phyloP scores from a whole-genome alignment of 2,113 vertebrate genomes.

The Callospermophilus lateralis region DNA sequence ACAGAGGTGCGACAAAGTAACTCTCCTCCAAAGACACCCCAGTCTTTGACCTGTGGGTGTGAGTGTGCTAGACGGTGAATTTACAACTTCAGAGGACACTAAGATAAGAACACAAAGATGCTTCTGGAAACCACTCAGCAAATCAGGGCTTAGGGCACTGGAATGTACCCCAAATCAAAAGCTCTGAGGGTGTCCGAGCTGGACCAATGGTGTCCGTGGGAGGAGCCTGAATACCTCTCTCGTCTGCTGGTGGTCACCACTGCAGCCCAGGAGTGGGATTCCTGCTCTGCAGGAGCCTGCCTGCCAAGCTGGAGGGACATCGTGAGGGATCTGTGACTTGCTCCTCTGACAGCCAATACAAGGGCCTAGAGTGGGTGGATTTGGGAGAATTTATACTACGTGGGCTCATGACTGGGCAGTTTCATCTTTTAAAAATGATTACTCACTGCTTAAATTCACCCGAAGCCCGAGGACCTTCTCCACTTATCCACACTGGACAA shows the following conservation, averaged over 20 bases:
- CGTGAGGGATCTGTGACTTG: background rate
- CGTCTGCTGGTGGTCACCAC: background rate
- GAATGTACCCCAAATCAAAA: background rate
- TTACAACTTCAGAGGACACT: background rate
- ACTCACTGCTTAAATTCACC: background rate
- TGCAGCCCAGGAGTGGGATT: background rate
- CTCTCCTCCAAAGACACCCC: background rate
- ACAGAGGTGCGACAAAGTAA: background rate
- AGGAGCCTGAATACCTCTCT: background rate
- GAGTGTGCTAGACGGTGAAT: background rate
- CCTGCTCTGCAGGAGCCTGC: background rate
- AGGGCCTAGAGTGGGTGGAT: background rate
- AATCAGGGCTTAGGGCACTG: background rate
- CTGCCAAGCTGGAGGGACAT: background rate
- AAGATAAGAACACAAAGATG: constrained; percentile 54
- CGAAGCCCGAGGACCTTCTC: background rate
- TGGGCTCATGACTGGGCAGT: background rate
- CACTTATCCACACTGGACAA: background rate
- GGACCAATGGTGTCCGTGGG: background rate
- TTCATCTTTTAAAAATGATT: background rate
- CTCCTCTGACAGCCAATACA: background rate
- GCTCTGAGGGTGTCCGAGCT: background rate
- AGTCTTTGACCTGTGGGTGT: background rate
- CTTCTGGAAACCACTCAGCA: background rate
- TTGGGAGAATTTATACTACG: background rate